Evolutionary conservation across 2,797 vertebrate genomes (phyloP).

Genomic region (Eidolon dupreanum): DNA sequence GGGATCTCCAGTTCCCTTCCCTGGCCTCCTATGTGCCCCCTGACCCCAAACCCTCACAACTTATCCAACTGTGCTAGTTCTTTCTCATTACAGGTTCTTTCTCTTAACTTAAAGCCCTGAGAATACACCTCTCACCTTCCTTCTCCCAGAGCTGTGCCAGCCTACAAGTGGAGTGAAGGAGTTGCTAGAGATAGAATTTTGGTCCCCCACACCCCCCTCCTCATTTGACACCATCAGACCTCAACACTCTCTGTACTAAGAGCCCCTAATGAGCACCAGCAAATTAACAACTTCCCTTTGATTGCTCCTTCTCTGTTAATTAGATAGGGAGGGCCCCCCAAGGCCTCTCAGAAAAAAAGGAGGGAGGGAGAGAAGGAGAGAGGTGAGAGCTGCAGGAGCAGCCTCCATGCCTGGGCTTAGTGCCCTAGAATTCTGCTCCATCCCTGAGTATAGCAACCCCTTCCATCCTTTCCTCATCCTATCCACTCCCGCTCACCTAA

Average conservation of each 20-base stretch:
- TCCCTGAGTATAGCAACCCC: not conserved
- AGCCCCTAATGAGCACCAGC: slow-evolving; percentile 82
- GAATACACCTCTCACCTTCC: not conserved
- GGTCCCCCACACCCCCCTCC: not conserved
- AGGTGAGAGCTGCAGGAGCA: not conserved
- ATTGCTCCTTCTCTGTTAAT: slow-evolving; percentile 85
- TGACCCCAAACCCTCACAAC: not conserved
- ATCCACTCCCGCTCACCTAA: not conserved
- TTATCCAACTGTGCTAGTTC: not conserved
- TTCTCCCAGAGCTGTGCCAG: slow-evolving; percentile 10
- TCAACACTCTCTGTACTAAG: slow-evolving; percentile 75
- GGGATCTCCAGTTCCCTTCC: not conserved
- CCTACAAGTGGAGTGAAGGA: slow-evolving; percentile 49
- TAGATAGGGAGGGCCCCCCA: slow-evolving; percentile 69
- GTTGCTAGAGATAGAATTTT: slow-evolving; percentile 37
- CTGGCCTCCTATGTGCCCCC: not conserved
- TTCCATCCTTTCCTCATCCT: not conserved
- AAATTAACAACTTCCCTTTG: slow-evolving; percentile 84
- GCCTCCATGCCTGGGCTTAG: not conserved
- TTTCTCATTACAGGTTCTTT: not conserved
- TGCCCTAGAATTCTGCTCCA: not conserved
- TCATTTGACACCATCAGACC: slow-evolving; percentile 76
- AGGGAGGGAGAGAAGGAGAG: not conserved
- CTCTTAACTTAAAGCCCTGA: slow-evolving; percentile 5
- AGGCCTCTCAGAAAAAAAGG: slow-evolving; percentile 40